Evolutionary conservation across 2,888 invertebrate species (phyloP).

Genomic region (Trypoxylon attenuatum): DNA sequence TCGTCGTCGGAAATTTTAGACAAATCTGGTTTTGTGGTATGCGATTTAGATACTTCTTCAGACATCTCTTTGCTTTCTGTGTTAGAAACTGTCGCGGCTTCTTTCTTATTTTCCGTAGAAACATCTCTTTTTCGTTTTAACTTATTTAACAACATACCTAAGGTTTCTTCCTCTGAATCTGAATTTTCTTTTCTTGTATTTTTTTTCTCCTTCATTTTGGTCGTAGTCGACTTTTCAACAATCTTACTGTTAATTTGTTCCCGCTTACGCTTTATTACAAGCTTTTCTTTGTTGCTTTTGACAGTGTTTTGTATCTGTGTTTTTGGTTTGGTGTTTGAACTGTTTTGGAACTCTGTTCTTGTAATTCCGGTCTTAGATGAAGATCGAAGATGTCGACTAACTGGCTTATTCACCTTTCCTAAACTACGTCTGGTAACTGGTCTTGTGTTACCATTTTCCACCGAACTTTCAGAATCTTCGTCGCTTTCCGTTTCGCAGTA

Average conservation of each 20-base stretch:
- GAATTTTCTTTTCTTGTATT: slow-evolving; percentile 64
- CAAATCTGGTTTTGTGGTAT: slow-evolving; percentile 47
- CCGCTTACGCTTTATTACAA: slow-evolving; percentile 48
- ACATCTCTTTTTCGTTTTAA: slow-evolving; percentile 46
- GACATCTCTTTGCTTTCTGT: slow-evolving; percentile 9
- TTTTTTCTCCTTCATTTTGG: slow-evolving; percentile 42
- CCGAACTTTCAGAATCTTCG: slow-evolving; percentile 65
- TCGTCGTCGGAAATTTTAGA: slow-evolving; percentile 76
- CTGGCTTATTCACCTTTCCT: slow-evolving; percentile 50
- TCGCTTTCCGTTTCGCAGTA: slow-evolving; percentile 68
- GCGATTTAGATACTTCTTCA: slow-evolving; percentile 10
- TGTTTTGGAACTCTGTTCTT: slow-evolving; percentile 36
- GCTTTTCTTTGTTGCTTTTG: slow-evolving; percentile 51
- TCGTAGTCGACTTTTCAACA: slow-evolving; percentile 23
- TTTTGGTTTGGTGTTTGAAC: slow-evolving; percentile 35
- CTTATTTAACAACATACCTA: slow-evolving; percentile 77
- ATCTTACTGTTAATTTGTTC: slow-evolving; percentile 39
- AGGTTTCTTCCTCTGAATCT: slow-evolving; percentile 82
- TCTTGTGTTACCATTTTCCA: slow-evolving; percentile 59
- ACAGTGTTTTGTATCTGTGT: slow-evolving; percentile 53
- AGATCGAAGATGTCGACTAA: slow-evolving; percentile 61
- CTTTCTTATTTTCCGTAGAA: slow-evolving; percentile 10
- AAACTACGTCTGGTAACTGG: slow-evolving; percentile 61
- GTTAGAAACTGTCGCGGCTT: background rate
- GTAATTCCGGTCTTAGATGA: slow-evolving; percentile 59